phyloP scores from a whole-genome alignment of 2,113 vertebrate genomes.

The Apaloderma vittatum region DNA sequence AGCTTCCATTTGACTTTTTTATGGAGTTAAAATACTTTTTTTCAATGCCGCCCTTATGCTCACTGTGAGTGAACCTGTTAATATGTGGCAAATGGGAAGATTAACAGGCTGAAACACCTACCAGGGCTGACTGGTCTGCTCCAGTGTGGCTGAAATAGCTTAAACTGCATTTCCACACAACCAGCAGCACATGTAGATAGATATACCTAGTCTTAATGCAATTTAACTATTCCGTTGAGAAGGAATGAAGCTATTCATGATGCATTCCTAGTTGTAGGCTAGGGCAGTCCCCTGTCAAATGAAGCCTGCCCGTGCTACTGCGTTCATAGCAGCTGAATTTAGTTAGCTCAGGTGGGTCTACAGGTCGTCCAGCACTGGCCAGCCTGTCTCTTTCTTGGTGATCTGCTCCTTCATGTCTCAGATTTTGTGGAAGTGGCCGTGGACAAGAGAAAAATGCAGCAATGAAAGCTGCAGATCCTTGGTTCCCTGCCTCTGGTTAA shows the following conservation, averaged over 20 bases:
- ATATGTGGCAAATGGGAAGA: neutral
- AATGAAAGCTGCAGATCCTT: neutral
- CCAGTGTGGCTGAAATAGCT: neutral
- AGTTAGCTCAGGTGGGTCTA: neutral
- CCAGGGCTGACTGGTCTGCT: neutral
- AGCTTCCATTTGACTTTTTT: conserved; percentile 9
- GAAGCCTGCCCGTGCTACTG: neutral
- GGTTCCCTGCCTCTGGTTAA: neutral
- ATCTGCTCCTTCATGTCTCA: neutral
- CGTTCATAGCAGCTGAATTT: neutral
- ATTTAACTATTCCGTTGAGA: neutral
- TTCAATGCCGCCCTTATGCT: neutral
- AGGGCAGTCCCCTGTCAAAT: neutral
- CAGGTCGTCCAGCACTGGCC: neutral
- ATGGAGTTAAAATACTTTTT: neutral
- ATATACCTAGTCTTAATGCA: neutral
- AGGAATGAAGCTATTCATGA: neutral
- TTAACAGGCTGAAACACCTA: neutral
- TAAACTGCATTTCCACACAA: neutral
- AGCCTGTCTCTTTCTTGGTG: neutral
- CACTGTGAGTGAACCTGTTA: neutral
- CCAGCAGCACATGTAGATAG: neutral
- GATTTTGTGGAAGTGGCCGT: neutral
- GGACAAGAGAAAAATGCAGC: neutral
- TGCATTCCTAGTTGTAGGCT: neutral